Evolutionary conservation across 2,113 vertebrate species (phyloP), one percentile per base, ranked within the genome.

Genomic region (Rhea americana): DNA sequence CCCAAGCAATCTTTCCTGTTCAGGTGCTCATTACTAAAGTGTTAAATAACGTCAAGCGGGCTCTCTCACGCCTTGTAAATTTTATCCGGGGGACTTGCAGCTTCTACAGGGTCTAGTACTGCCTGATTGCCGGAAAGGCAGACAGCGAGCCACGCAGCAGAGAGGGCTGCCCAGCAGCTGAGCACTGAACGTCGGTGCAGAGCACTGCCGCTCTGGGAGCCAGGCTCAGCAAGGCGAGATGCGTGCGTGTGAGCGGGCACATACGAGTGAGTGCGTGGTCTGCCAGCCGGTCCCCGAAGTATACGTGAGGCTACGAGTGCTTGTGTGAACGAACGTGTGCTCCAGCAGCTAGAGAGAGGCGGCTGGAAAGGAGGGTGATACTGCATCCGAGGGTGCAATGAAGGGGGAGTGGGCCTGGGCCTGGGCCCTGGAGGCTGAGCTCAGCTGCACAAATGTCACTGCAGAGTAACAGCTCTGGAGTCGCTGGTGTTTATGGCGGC

Each of bases 1-100:
- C 81, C 93, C 32, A 50, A 92, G 89, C 79, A 75, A 22, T 91
- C 77, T 88, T 90, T 72, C 90, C 94, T 55, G 55, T 67, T 93
- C 89, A 30, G 59, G 74, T 80, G 65, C 66, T 95, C 90, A 87
- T 90, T 87, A 91, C 74, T 70, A 48, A 24, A 78, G 48, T 14
- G 1, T 91, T 96, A 79, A 86, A 83, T 83, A 89, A 90, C 32
- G 16, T 72, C 92, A 71, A 55, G 77, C 72, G 68, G 87, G 37
- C 37, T 93, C 91, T 87, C 79, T 47, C 63, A 87, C 88, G 78
- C 70, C 86, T 65, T 91, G 50, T 84, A 84, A 90, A 90, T 91
- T 91, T 90, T 85, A 59, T 55, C 65, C 32, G 47, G 82, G 87
- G 82, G 70, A 90, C 70, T 67, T 78, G 24, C 25, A 58, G 81